Percentiles rank a stretch among this genome's conserved stretches.
Conservation (phyloP, 2,888 invertebrate genomes). For the Dysmachus trigonus region DNA sequence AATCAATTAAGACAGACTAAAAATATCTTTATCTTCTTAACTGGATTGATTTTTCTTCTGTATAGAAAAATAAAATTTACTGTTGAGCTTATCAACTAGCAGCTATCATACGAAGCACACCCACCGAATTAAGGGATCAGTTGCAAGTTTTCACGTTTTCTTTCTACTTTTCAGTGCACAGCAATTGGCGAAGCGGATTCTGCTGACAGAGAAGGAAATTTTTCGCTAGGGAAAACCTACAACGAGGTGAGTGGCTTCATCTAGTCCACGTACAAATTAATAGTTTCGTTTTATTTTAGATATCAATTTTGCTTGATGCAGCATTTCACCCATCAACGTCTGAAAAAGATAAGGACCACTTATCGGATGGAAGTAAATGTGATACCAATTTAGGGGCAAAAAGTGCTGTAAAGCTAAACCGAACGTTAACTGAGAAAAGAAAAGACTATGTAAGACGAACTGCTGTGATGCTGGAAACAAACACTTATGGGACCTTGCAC, state of each 20-base stretch:
- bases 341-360: slow-evolving; percentile 44
- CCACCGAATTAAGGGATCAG: not conserved
- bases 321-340: slow-evolving; percentile 50
- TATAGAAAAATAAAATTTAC: not conserved
- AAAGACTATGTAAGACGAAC: slow-evolving; percentile 74
- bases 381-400: slow-evolving; percentile 42
- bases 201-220: slow-evolving; percentile 51
- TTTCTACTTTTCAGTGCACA: slow-evolving; percentile 52
- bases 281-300: slow-evolving; percentile 49
- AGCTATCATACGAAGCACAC: not conserved
- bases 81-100: not conserved
- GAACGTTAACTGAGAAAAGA: slow-evolving; percentile 70
- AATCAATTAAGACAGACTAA: slow-evolving; percentile 10
- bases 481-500: slow-evolving; percentile 53
- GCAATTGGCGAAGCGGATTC: slow-evolving; percentile 51
- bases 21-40: slow-evolving; percentile 17
- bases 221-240: slow-evolving; percentile 53
- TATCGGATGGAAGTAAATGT: slow-evolving; percentile 46
- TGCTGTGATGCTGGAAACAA: slow-evolving; percentile 66
- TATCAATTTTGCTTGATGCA: slow-evolving; percentile 54
- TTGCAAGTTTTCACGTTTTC: slow-evolving; percentile 15
- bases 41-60: not conserved
- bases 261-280: not conserved
- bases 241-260: slow-evolving; percentile 52
- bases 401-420: slow-evolving; percentile 67